These are phyloP conservation scores for Halesus radiatus DNA, from an alignment of 1,140 invertebrate species.

Conservation along the genomic window DNA sequence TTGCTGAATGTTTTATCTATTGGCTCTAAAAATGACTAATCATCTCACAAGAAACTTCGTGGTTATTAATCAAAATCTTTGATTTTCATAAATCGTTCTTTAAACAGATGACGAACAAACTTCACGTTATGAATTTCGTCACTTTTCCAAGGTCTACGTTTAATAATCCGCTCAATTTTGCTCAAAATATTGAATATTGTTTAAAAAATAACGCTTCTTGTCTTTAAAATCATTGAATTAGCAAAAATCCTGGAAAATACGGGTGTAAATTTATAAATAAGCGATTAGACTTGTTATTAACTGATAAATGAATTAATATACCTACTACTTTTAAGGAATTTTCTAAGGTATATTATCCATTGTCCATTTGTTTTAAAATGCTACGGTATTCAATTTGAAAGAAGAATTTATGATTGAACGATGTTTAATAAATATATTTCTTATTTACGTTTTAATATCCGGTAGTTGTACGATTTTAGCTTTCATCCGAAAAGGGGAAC, in stretches of 20 bases:
- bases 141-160: conserved; percentile 18
- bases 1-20: too few relatives aligned
- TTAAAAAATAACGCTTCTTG: conserved; percentile 16
- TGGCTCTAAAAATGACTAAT: too few relatives aligned
- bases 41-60: too few relatives aligned
- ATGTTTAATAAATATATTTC: too few relatives aligned
- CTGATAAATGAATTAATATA: conserved; percentile 36
- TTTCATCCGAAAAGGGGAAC: too few relatives aligned
- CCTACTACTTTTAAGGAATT: conserved; percentile 28
- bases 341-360: conserved; percentile 17
- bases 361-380: conserved; percentile 22
- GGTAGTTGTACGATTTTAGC: too few relatives aligned
- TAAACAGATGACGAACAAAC: too few relatives aligned
- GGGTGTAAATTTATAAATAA: conserved; percentile 41
- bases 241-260: conserved; percentile 47
- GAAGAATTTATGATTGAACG: too few relatives aligned
- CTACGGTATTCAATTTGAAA: conserved; percentile 8
- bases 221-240: conserved; percentile 33
- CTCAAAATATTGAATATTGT: conserved; percentile 35
- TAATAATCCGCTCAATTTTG: conserved; percentile 38
- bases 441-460: too few relatives aligned
- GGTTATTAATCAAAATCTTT: too few relatives aligned
- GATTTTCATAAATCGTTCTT: too few relatives aligned
- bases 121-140: not conserved
- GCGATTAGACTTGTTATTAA: conserved; percentile 38